Base-by-base conservation (phyloP, 2,797 vertebrate species). In the Microcaecilia unicolor region DNA sequence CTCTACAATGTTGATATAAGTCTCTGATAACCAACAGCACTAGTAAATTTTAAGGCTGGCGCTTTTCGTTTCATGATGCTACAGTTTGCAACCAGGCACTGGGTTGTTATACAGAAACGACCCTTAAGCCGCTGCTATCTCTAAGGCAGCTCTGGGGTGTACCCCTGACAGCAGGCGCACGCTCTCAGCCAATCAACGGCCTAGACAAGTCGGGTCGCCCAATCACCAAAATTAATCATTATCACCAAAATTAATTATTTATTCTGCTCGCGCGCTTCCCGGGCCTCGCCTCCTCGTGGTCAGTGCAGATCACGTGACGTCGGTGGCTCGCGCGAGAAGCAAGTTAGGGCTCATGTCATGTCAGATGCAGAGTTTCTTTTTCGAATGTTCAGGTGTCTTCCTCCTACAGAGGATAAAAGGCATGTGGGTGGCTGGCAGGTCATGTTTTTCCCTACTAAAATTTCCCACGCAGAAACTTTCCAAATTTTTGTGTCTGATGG, bases 131-230 rank as follows among this genome's bases (percentile, higher is more conserved):
- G 18, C 14, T 30, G 30, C 38, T 41, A 31, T 47, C 46, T 41
- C 22, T 31, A 31, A 18, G 28, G 21, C 32, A 18, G 37, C 18
- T 22, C 15, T 3, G 8, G 31, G 64, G 55, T 56, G 70, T n/a
- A n/a, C n/a, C 55, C 55, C 52, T 78, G 77, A 79, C 81, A 80
- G 75, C 50, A 55, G 84, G 65, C 84, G 81, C 87, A 76, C 78
- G 85, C 85, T 84, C 56, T 54, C 64, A 58, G 64, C 78, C 73
- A 76, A 70, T 74, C 69, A 74, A 49, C 51, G 55, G 46, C 24
- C 54, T 34, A 66, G 53, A 64, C 65, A 47, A 61, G 53, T 73
- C 60, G 76, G 37, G 76, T 58, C 69, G 66, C 61, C 60, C 58
- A 36, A 57, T 51, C 38, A 70, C 57, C 57, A 57, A 67, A 74